Evolutionary conservation across 2,113 vertebrate genomes (phyloP), one percentile per base, ranked within the genome.

Genomic region (Pelvicachromis taeniatus): DNA sequence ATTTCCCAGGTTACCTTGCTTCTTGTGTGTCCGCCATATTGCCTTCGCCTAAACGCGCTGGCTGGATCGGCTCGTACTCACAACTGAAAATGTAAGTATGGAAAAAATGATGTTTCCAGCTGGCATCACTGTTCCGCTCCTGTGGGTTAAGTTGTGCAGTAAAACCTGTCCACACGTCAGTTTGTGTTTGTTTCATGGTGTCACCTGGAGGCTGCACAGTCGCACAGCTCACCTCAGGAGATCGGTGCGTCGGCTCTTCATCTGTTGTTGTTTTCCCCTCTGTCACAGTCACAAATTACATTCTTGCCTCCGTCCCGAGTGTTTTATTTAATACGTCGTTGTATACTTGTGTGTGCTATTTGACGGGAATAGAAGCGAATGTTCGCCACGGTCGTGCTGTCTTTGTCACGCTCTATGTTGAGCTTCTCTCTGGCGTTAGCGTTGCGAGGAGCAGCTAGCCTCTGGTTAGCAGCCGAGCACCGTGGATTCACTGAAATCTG

Each of bases 1-100:
- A 82, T 90, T 92, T 93, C 94, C 94, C 94, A 93, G 65, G 77
- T 1, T 65, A 1, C 93, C 86, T 6, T n/a, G 70, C 80, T 73
- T 31, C 56, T 5, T 3, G 1, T 45, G 7, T 23, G 12, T 45
- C 89, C 80, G 89, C 94, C 94, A 95, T 94, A 95, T 95, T 95
- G 86, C 90, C 86, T 87, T 87, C 52, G 13, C 79, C 65, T 53
- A 26, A 93, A 93, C 89, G 91, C 88, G 86, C 90, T 90, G 79
- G 81, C 79, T 88, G 42, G 63, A 86, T 88, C 85, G 55, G 63
- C 23, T 89, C 78, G 33, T 65, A 68, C 21, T 33, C 23, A 81
- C 77, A 91, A 88, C 87, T 83, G 89, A 91, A 93, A 89, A 93
- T 91, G 94, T 95, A 93, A 94, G 94, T 94, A 87, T 17, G 68